phyloP scores from a whole-genome alignment of 2,113 vertebrate species.

The Gadus chalcogrammus region DNA sequence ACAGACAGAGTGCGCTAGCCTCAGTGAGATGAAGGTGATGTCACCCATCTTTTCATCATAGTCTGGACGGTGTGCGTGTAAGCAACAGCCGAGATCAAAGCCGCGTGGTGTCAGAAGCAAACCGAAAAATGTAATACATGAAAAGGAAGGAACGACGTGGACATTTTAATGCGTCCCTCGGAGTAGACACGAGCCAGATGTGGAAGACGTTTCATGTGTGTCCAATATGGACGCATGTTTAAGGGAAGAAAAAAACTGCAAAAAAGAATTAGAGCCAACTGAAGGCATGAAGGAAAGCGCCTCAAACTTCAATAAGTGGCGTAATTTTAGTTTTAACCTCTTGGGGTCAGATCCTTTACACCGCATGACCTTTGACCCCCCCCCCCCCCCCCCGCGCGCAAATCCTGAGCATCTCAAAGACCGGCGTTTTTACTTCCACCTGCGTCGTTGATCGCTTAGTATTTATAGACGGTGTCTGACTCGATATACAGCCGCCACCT shows the following conservation, averaged over 20 bases:
- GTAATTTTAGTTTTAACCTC: constrained; percentile 54
- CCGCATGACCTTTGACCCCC: constrained; percentile 47
- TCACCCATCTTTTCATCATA: too few species aligned
- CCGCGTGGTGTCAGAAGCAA: not conserved
- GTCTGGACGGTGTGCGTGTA: too few species aligned
- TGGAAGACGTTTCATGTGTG: constrained; percentile 31
- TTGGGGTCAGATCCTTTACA: constrained; percentile 32
- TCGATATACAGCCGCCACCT: constrained; percentile 52
- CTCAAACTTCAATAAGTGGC: constrained; percentile 51
- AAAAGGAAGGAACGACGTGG: constrained; percentile 4
- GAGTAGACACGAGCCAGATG: constrained; percentile 33
- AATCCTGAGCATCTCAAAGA: constrained; percentile 36
- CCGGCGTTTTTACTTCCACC: constrained; percentile 24
- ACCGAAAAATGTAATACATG: constrained; percentile 16
- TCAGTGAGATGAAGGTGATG: too few species aligned
- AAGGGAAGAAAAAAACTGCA: not conserved
- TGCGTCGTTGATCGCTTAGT: constrained; percentile 38
- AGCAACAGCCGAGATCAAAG: not conserved
- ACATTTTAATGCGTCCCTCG: constrained; percentile 13
- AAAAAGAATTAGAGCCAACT: constrained; percentile 17
- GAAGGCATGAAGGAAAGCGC: constrained; percentile 29
- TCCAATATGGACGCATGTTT: constrained; percentile 10
- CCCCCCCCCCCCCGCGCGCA: not conserved
- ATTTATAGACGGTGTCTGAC: constrained; percentile 62
- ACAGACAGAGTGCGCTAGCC: too few species aligned